Conservation (phyloP, 2,888 invertebrate species). For the Athalia rosae region DNA sequence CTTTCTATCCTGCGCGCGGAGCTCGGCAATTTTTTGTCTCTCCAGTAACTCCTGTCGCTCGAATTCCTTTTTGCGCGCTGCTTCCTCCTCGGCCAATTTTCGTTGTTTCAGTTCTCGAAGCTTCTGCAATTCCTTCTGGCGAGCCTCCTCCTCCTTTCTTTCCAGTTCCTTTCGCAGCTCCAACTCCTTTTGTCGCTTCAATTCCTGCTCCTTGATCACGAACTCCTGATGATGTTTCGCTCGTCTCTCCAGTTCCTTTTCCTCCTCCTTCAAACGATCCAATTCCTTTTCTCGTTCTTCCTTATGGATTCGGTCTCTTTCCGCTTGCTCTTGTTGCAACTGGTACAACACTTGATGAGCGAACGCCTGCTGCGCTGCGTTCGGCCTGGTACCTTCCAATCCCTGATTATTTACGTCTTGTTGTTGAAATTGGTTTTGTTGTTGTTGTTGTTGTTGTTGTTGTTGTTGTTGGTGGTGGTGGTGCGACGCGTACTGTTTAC, state of each 20-base stretch:
- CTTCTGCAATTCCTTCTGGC: slow-evolving; percentile 65
- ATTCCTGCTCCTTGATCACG: slow-evolving; percentile 63
- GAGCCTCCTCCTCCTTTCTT: slow-evolving; percentile 63
- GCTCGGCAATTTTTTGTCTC: slow-evolving; percentile 16
- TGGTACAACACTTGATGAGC: slow-evolving; percentile 66
- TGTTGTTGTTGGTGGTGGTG: slow-evolving; percentile 53
- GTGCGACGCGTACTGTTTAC: slow-evolving; percentile 59
- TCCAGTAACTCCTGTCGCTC: slow-evolving; percentile 2
- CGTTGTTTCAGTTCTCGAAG: slow-evolving; percentile 64
- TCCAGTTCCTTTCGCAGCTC: slow-evolving; percentile 67
- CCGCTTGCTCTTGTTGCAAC: slow-evolving; percentile 65
- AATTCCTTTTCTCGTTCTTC: slow-evolving; percentile 67
- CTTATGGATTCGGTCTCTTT: slow-evolving; percentile 62
- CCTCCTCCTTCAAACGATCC: slow-evolving; percentile 63
- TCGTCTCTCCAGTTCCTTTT: slow-evolving; percentile 65
- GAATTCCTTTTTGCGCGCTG: slow-evolving; percentile 5
- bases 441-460: slow-evolving; percentile 50
- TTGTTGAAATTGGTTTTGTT: slow-evolving; percentile 50
- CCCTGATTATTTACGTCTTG: slow-evolving; percentile 29
- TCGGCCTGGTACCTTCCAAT: slow-evolving; percentile 34
- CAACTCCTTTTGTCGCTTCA: slow-evolving; percentile 62
- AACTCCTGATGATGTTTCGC: slow-evolving; percentile 60
- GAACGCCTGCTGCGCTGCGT: slow-evolving; percentile 58
- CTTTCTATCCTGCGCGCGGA: slow-evolving; percentile 59
- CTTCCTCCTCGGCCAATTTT: slow-evolving; percentile 61